A percentile compares a stretch with the other conserved stretches of the same genome.
Evolutionary conservation across 2,113 vertebrate species (phyloP).

Genomic region (Noctilio leporinus): DNA sequence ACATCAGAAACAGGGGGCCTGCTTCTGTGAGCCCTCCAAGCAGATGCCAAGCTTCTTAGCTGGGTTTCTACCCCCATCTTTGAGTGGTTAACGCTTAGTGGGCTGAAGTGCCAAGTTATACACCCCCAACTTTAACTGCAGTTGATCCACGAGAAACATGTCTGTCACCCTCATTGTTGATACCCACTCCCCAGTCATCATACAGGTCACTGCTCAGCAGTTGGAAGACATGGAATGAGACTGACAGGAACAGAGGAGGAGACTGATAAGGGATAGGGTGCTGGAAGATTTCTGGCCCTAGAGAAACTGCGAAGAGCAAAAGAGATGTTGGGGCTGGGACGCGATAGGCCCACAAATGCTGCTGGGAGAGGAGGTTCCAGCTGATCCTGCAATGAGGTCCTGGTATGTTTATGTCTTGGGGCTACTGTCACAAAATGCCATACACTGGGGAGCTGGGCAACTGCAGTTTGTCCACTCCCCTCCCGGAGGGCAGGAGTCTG

Average conservation of each 20-base stretch:
- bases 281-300: background rate
- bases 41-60: background rate
- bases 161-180: accelerated
- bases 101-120: background rate
- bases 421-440: background rate
- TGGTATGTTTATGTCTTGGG: background rate
- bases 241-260: background rate
- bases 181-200: background rate
- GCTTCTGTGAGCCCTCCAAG: background rate
- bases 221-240: background rate
- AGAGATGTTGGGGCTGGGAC: background rate
- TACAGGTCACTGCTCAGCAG: background rate
- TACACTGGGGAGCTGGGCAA: background rate
- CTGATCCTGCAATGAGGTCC: too few relatives aligned
- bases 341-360: accelerated
- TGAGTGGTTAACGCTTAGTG: background rate
- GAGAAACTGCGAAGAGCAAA: background rate
- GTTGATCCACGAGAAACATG: accelerated
- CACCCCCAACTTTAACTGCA: accelerated
- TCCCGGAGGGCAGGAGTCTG: background rate
- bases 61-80: background rate
- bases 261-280: accelerated
- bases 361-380: background rate
- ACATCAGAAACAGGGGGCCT: conserved; percentile 63
- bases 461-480: background rate